Conservation (phyloP, 2,888 invertebrate genomes). For the Fragum sueziense region DNA sequence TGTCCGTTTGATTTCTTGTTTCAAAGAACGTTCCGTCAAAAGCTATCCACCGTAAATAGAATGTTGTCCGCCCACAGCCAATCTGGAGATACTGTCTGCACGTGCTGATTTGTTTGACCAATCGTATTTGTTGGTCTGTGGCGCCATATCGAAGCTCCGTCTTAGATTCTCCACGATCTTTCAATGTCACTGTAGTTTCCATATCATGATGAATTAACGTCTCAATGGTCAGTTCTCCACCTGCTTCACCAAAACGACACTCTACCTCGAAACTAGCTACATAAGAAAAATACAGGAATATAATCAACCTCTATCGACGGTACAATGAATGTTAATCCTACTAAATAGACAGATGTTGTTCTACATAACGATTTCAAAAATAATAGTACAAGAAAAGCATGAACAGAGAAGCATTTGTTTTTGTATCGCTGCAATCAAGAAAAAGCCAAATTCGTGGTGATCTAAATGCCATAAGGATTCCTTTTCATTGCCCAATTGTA, state of each 20-base stretch:
- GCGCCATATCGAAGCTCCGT: background rate
- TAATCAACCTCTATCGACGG: background rate
- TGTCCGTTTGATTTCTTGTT: background rate
- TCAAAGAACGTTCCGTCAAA: conserved; percentile 15
- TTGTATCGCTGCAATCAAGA: too few relatives aligned
- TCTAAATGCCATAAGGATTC: too few relatives aligned
- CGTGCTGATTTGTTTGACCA: background rate
- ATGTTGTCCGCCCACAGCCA: background rate
- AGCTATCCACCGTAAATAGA: conserved; percentile 1
- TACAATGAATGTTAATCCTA: background rate
- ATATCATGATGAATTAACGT: conserved; percentile 54
- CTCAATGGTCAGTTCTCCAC: conserved; percentile 10
- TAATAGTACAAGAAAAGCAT: too few relatives aligned
- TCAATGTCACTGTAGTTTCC: background rate
- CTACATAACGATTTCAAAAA: too few relatives aligned
- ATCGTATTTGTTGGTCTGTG: background rate
- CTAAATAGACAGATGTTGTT: too few relatives aligned
- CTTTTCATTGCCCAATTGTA: too few relatives aligned
- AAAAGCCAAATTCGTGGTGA: too few relatives aligned
- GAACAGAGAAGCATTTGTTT: too few relatives aligned
- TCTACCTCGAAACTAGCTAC: conserved; percentile 38
- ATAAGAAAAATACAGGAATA: background rate
- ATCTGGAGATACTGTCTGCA: conserved; percentile 6
- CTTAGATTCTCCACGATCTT: background rate
- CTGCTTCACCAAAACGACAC: conserved; percentile 40